These are phyloP conservation scores for Campoplex capitator DNA, from an alignment of 2,888 invertebrate species.

Conservation along the genomic window DNA sequence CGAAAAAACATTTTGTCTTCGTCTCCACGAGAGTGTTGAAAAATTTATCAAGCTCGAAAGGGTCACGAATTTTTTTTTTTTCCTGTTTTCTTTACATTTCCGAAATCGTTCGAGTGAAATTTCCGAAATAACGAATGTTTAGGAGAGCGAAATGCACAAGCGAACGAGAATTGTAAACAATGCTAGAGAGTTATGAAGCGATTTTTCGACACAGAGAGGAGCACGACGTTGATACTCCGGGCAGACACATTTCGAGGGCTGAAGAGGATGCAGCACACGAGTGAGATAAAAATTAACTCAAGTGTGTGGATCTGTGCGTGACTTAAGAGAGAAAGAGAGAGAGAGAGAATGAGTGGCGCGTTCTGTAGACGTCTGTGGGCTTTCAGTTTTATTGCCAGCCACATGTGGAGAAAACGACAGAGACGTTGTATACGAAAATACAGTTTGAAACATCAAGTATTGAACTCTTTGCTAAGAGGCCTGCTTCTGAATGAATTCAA, in stretches of 20 bases:
- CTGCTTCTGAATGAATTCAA: constrained; percentile 32
- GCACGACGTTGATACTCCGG: constrained; percentile 48
- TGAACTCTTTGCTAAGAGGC: constrained; percentile 18
- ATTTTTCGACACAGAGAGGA: constrained; percentile 35
- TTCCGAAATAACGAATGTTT: constrained; percentile 6
- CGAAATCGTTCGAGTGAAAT: constrained; percentile 25
- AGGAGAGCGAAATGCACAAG: neutral
- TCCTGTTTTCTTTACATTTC: constrained; percentile 26
- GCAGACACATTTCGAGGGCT: constrained; percentile 38
- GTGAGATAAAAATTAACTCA: constrained; percentile 55
- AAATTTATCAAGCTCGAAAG: constrained; percentile 22
- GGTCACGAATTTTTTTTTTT: neutral
- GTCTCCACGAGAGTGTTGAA: constrained; percentile 11
- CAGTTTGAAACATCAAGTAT: constrained; percentile 10
- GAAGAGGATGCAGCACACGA: constrained; percentile 38
- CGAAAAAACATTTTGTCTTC: neutral
- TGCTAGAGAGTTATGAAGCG: neutral
- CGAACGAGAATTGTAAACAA: neutral
- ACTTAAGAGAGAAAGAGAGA: constrained; percentile 33
- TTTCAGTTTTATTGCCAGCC: constrained; percentile 1
- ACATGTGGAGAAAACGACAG: constrained; percentile 24
- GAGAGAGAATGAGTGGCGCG: neutral
- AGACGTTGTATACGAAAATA: constrained; percentile 27
- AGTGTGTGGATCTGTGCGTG: constrained; percentile 34
- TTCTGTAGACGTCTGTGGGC: constrained; percentile 11